These are phyloP conservation scores for Clytia hemisphaerica DNA, from an alignment of 30 jellyfish, hydroid and myxozoan species.

Conservation along the genomic window DNA sequence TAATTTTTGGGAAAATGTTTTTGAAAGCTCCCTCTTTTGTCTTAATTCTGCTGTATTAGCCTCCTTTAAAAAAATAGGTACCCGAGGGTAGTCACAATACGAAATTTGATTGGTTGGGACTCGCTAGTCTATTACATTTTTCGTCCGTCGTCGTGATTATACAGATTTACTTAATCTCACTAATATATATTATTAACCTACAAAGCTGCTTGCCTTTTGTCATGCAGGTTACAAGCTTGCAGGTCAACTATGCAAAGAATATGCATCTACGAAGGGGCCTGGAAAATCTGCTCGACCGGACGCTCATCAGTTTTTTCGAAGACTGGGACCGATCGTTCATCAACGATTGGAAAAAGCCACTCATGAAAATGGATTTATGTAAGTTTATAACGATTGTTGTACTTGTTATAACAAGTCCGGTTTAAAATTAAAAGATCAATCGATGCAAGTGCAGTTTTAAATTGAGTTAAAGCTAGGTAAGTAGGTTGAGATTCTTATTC, in stretches of 20 bases:
- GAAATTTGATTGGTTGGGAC: too few relatives aligned
- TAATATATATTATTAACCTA: not conserved
- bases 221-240: conserved; percentile 67
- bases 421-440: not conserved
- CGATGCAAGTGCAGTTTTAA: too few relatives aligned
- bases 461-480: too few relatives aligned
- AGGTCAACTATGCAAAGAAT: conserved; percentile 69
- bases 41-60: too few relatives aligned
- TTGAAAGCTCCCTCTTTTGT: too few relatives aligned
- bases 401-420: not conserved
- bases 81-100: too few relatives aligned
- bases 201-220: not conserved
- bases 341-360: conserved; percentile 77
- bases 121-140: too few relatives aligned
- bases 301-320: conserved; percentile 81
- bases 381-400: not conserved
- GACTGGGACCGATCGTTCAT: conserved; percentile 87
- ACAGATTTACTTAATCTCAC: not conserved
- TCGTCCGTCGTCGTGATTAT: too few relatives aligned
- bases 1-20: too few relatives aligned
- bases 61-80: too few relatives aligned
- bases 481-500: too few relatives aligned
- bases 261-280: conserved; percentile 86
- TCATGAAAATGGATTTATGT: conserved; percentile 80
- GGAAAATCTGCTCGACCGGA: conserved; percentile 96